phyloP scores from a whole-genome alignment of 2,797 vertebrate species.

The Ibycter americanus region DNA sequence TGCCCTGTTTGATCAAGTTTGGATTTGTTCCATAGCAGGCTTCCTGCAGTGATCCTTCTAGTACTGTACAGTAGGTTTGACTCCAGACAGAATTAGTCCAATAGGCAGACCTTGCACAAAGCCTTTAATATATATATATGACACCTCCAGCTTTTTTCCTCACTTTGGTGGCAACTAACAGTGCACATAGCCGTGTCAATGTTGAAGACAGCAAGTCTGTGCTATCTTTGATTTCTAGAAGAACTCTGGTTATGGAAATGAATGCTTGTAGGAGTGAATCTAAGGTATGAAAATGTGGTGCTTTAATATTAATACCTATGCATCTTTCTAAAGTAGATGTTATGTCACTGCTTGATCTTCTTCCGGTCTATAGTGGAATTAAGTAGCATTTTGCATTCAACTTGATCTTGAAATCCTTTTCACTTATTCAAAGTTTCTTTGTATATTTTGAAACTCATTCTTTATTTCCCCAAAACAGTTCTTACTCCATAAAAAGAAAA shows the following conservation, averaged over 20 bases:
- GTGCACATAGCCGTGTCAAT: not conserved
- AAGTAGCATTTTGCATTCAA: not conserved
- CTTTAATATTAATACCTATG: not conserved
- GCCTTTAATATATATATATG: not conserved
- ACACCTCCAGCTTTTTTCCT: not conserved
- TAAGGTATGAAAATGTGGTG: not conserved
- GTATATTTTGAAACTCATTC: conserved; percentile 19
- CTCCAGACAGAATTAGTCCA: not conserved
- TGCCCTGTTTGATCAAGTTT: not conserved
- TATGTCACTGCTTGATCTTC: not conserved
- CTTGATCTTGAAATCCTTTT: not conserved
- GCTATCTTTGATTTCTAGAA: not conserved
- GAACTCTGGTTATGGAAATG: not conserved
- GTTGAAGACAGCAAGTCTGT: not conserved
- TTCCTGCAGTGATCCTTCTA: not conserved
- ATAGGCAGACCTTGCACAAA: not conserved
- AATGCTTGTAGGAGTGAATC: not conserved
- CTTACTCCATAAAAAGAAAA: conserved; percentile 35
- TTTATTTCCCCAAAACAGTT: conserved; percentile 11
- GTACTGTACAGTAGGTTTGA: not conserved
- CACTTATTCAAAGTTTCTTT: conserved; percentile 16
- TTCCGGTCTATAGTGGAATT: not conserved
- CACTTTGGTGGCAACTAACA: not conserved
- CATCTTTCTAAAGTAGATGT: not conserved
- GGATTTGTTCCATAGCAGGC: not conserved